phyloP scores from a whole-genome alignment of 30 jellyfish, hydroid and myxozoan species.

The Nemopilema nomurai region DNA sequence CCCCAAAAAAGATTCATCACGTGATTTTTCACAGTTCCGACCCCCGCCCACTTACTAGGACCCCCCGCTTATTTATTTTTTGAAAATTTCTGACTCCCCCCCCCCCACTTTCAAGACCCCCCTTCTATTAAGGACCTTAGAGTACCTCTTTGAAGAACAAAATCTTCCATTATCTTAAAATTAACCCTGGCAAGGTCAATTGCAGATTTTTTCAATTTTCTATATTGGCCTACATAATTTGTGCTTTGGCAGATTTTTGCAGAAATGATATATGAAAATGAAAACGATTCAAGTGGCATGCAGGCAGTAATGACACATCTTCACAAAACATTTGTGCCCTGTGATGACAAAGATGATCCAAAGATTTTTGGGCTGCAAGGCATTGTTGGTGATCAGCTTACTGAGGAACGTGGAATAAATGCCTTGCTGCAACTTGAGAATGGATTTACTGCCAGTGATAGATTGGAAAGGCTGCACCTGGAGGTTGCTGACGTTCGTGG shows the following conservation, averaged over 20 bases:
- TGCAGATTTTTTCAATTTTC: background rate
- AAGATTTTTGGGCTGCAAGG: constrained; percentile 20
- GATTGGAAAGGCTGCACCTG: constrained; percentile 26
- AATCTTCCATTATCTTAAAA: background rate
- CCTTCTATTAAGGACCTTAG: no score
- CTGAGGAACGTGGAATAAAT: constrained; percentile 34
- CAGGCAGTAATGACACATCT: constrained; percentile 25
- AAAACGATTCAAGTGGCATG: constrained; percentile 33
- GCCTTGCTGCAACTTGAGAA: constrained; percentile 37
- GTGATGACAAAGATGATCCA: background rate
- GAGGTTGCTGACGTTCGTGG: constrained; percentile 36
- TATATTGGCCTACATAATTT: background rate
- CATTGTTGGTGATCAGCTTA: constrained; percentile 40
- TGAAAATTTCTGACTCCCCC: no score
- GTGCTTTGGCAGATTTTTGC: constrained; percentile 9
- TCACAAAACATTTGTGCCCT: background rate
- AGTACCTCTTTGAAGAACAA: background rate
- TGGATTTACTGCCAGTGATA: constrained; percentile 37
- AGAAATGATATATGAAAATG: constrained; percentile 29
- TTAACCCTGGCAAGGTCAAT: background rate
- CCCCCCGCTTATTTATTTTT: no score
- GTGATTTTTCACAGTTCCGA: no score
- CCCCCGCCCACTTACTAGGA: no score
- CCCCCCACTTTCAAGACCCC: no score
- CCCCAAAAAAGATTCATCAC: no score